Evolutionary conservation across 2,888 invertebrate species (phyloP).

Genomic region (Agrotis puta): DNA sequence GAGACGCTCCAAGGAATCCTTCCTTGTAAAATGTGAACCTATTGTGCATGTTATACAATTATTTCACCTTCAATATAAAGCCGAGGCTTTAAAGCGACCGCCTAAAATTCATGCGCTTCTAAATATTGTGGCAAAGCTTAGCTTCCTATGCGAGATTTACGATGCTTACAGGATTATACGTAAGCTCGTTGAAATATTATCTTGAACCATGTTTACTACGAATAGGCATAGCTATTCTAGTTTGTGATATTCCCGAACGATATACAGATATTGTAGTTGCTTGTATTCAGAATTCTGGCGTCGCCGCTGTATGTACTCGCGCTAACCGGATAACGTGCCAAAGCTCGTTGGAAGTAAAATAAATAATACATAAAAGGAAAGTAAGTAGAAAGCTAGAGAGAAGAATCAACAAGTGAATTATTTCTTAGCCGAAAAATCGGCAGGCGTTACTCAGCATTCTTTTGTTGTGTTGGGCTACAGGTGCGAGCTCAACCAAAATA

Average conservation of each 20-base stretch:
- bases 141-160: conserved; percentile 83
- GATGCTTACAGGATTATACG: conserved; percentile 79
- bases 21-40: conserved; percentile 77
- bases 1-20: conserved; percentile 83
- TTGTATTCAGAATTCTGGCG: conserved; percentile 49
- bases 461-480: conserved; percentile 84
- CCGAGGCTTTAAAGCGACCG: conserved; percentile 74
- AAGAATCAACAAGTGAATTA: conserved; percentile 88
- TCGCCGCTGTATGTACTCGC: conserved; percentile 48
- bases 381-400: conserved; percentile 75
- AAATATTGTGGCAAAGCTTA: conserved; percentile 81
- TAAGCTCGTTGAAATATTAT: conserved; percentile 77
- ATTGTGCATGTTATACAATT: conserved; percentile 79
- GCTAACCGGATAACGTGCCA: conserved; percentile 69
- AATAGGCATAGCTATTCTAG: conserved; percentile 50
- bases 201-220: conserved; percentile 65
- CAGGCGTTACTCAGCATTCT: conserved; percentile 83
- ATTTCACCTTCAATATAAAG: conserved; percentile 82
- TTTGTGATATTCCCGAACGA: conserved; percentile 36
- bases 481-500: conserved; percentile 76
- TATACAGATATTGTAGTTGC: conserved; percentile 46
- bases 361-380: conserved; percentile 79
- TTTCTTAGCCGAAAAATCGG: conserved; percentile 86
- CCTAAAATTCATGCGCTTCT: conserved; percentile 77
- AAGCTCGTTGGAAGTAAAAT: conserved; percentile 72